Conservation (phyloP, 1,140 invertebrate species). For the Steinernema khuongi region DNA sequence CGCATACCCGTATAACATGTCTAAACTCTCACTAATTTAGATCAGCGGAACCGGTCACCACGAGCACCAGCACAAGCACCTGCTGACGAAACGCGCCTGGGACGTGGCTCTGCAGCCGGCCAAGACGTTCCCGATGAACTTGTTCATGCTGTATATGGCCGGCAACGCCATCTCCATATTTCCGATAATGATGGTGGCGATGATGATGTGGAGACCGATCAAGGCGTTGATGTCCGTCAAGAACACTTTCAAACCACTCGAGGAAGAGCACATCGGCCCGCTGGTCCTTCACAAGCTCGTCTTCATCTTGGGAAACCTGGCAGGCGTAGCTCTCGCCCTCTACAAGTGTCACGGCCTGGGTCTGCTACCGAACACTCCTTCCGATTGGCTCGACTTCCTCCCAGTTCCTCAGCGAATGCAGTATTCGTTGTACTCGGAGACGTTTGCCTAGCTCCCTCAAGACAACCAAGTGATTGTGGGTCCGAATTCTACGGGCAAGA, state of each 20-base stretch:
- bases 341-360: conserved; percentile 99
- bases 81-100: conserved; percentile 73
- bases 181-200: conserved; percentile 99
- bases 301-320: conserved; percentile 86
- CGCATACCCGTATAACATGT: too few species aligned
- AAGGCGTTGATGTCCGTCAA: conserved; percentile 86
- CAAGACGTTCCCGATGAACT: conserved; percentile 91
- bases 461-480: too few species aligned
- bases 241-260: conserved; percentile 63
- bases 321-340: conserved; percentile 82
- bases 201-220: conserved; percentile 88
- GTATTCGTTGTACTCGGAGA: neutral
- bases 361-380: conserved; percentile 87
- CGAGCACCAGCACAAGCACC: conserved; percentile 30
- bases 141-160: conserved; percentile 99
- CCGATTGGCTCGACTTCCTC: conserved; percentile 96
- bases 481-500: too few species aligned
- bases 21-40: too few species aligned
- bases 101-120: conserved; percentile 87
- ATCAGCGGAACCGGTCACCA: neutral
- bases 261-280: conserved; percentile 23
- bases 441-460: neutral
- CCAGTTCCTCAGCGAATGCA: conserved; percentile 25
- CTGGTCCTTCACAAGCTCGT: conserved; percentile 76
- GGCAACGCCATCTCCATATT: conserved; percentile 98